Conservation (phyloP, 2,113 vertebrate species). For the Hoplias malabaricus region DNA sequence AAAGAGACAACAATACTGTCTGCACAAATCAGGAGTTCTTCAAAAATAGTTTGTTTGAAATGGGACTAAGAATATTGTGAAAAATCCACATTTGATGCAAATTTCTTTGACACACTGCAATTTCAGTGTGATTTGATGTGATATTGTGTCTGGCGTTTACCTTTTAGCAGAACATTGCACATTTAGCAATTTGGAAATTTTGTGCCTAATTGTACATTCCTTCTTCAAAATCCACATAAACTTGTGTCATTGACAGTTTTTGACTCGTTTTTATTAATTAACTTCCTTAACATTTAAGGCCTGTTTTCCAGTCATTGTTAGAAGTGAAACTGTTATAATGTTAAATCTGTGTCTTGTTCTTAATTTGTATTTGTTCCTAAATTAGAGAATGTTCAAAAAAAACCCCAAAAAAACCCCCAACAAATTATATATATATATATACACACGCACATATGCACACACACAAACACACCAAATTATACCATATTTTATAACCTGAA, state of each 20-base stretch:
- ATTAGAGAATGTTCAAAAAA: not conserved
- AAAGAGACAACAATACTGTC: not conserved
- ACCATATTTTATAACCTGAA: not conserved
- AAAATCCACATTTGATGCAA: not conserved
- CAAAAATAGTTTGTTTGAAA: not conserved
- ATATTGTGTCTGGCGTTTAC: no score
- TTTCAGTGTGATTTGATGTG: no score
- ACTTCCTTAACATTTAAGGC: no score
- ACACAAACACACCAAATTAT: no score
- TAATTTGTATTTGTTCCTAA: no score
- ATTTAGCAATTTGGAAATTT: no score
- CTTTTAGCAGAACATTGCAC: no score
- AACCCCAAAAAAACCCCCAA: no score
- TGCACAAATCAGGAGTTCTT: not conserved
- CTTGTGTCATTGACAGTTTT: not conserved
- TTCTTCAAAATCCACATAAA: not conserved
- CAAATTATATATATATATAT: no score
- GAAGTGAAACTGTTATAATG: not conserved
- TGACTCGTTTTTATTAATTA: not conserved
- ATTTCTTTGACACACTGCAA: not conserved
- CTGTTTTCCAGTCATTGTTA: not conserved
- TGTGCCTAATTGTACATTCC: no score
- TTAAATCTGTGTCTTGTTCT: constrained; percentile 1
- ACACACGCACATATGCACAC: no score
- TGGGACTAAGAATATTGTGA: not conserved